These are phyloP conservation scores for Hoplodrina ambigua DNA, from an alignment of 2,888 invertebrate genomes.

Conservation along the genomic window DNA sequence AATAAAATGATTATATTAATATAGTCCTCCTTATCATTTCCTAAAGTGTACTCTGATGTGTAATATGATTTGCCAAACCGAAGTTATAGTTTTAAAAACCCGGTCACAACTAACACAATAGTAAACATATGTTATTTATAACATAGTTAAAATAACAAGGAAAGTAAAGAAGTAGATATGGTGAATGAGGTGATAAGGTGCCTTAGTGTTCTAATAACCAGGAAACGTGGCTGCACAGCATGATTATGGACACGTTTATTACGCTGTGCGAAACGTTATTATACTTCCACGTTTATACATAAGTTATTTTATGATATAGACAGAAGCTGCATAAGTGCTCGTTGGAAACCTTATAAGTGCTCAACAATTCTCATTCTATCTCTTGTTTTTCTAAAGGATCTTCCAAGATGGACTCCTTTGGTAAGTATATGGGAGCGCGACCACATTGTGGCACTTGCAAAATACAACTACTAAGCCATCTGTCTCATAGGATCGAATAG, in stretches of 20 bases:
- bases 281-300: conserved; percentile 11
- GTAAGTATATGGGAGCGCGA: background rate
- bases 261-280: conserved; percentile 25
- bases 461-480: too few relatives aligned
- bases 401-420: background rate
- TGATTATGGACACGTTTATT: conserved; percentile 43
- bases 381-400: background rate
- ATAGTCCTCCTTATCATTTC: too few relatives aligned
- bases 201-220: conserved; percentile 37
- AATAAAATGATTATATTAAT: too few relatives aligned
- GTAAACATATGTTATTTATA: too few relatives aligned
- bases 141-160: conserved; percentile 1
- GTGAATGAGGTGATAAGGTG: conserved; percentile 25
- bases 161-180: conserved; percentile 1
- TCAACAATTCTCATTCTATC: background rate
- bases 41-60: too few relatives aligned
- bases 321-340: conserved; percentile 11
- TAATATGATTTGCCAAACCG: too few relatives aligned
- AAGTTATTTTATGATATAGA: conserved; percentile 20
- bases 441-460: too few relatives aligned
- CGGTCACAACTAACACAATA: too few relatives aligned
- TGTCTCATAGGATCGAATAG: background rate
- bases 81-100: background rate
- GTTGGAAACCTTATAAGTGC: conserved; percentile 1
- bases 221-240: conserved; percentile 15